Base-by-base conservation (phyloP, 1,140 invertebrate genomes). In the Neodiprion virginianus region DNA sequence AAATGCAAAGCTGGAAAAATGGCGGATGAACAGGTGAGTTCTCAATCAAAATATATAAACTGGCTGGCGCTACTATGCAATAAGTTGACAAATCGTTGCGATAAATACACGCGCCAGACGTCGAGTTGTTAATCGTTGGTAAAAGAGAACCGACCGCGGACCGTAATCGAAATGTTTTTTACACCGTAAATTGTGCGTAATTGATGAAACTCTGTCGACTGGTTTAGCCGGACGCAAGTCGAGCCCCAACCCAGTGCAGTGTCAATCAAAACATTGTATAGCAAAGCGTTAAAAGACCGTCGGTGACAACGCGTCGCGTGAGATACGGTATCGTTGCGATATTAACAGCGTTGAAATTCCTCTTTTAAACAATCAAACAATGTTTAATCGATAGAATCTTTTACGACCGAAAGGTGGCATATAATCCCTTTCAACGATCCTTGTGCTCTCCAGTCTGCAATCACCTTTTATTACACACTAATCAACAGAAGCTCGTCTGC, bases 1-100 rank as follows among this genome's bases (percentile, higher is more conserved):
- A 86, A 89, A 89, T 89, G 89, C 87, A 79, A 85, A 83, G 81
- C 80, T 83, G 79, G 81, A 84, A 89, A 90, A 90, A 91, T 91
- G 90, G 90, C 90, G 88, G 90, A 91, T 80, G 90, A 91, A 89
- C 90, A 91, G 90, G 90, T 91, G 86, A 89, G 87, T 88, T 80
- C 79, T 79, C 81, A 83, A 87, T 80, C 77, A 85, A 84, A 83
- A 80, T 78, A 79, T 17, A 61, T 61, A 61, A 61, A 61, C 53
- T 61, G 53, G 28, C 53, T 14, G 53, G 11, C 28, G 53, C 11
- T 61, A 17, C n/a, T 61, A 8, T 61, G 53, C n/a, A 5, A 5
- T 7, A 61, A 17, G 11, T 5, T 61, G n/a, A 61, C 53, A 61
- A 61, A 61, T 8, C n/a, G 11, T 14, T 61, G n/a, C 53, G n/a